Evolutionary conservation across 2,888 invertebrate genomes (phyloP).

Genomic region (Cephus spinipes): DNA sequence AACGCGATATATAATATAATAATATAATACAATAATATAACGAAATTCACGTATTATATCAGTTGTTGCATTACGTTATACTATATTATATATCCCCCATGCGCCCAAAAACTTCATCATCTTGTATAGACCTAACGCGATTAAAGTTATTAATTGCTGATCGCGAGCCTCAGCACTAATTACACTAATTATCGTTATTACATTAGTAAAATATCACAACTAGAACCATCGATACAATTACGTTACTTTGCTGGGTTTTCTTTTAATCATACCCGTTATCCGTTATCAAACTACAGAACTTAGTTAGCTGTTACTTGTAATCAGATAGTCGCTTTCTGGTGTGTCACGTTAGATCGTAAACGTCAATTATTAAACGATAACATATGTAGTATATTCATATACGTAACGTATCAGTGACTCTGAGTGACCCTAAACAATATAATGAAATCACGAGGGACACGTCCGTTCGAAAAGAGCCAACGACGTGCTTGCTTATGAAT

Average conservation of each 20-base stretch:
- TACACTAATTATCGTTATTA: constrained; percentile 34
- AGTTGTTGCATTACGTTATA: neutral
- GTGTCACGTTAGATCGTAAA: constrained; percentile 28
- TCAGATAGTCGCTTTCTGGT: constrained; percentile 30
- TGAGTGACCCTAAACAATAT: neutral
- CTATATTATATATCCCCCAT: neutral
- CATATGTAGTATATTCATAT: neutral
- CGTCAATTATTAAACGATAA: constrained; percentile 26
- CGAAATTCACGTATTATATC: neutral
- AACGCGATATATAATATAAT: neutral
- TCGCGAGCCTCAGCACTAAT: neutral
- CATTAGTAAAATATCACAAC: constrained; percentile 64
- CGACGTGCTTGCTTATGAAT: neutral
- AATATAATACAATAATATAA: neutral
- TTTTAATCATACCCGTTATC: constrained; percentile 20
- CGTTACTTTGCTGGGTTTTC: constrained; percentile 37
- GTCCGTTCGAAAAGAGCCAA: neutral
- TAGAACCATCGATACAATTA: constrained; percentile 63
- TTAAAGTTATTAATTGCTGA: neutral
- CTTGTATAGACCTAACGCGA: neutral
- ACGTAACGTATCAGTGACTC: neutral
- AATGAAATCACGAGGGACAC: neutral
- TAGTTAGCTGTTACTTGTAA: neutral
- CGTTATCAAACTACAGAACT: constrained; percentile 13
- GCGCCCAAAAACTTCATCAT: neutral